Evolutionary conservation across 2,113 vertebrate species (phyloP), one percentile per base, ranked within the genome.

Genomic region (Hippocampus comes): DNA sequence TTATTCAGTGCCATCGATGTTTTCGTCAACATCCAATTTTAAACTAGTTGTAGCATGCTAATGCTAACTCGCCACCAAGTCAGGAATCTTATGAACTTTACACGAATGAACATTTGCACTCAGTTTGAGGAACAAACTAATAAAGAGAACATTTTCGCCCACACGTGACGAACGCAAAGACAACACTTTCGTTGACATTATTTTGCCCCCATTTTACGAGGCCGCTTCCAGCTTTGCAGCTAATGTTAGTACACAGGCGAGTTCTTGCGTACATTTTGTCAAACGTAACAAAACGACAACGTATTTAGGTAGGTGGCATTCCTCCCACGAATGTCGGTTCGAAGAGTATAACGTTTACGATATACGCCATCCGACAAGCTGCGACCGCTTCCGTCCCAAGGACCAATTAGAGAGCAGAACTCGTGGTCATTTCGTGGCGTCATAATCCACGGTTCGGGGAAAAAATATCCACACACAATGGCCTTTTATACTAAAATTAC

Each of bases 401-500:
- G 49, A 48, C 42, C n/a, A 66, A 48, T 66, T n/a, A 43, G 8
- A 66, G 17, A 4, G 12, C 38, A 15, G 10, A 43, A 15, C 23
- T 43, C 4, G 9, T n/a, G 34, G 18, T 30, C 57, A 12, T 61
- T 61, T 34, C 20, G 14, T 63, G 61, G n/a, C 21, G 53, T 23
- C 20, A n/a, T 9, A 23, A 21, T 11, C 21, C 51, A 12, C 1
- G 14, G 34, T 43, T 20, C 15, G 21, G 21, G 48, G 5, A 5
- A 3, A 27, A 27, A 56, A 4, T 41, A 21, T 51, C 63, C 71
- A 63, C 55, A 81, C 70, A 60, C 55, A 57, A 69, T 59, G 5
- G 63, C 67, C 21, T 64, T 8, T 81, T 93, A 92, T 98, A 98
- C 96, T 98, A 98, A 98, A 97, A 96, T 95, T 96, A 96, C 93